A percentile compares a stretch with the other conserved stretches of the same genome.
phyloP scores from a whole-genome alignment of 2,888 invertebrate species.

The Heliconius hortense region DNA sequence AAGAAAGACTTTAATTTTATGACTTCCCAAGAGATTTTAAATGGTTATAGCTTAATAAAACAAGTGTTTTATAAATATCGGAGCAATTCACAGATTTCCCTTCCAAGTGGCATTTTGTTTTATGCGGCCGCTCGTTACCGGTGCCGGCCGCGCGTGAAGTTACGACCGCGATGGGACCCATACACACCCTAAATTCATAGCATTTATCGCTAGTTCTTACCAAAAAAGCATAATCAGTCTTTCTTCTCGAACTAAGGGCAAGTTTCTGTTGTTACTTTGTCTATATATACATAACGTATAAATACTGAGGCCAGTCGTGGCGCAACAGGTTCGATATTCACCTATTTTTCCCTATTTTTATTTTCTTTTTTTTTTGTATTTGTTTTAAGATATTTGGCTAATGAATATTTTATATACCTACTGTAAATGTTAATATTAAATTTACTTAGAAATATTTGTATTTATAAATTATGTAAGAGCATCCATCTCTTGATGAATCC shows the following conservation, averaged over 20 bases:
- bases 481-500: too few species aligned
- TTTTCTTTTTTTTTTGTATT: too few species aligned
- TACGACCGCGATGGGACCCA: slow-evolving; percentile 70
- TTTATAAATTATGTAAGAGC: too few species aligned
- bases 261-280: slow-evolving; percentile 7
- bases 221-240: slow-evolving; percentile 39
- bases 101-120: slow-evolving; percentile 79
- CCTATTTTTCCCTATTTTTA: too few species aligned
- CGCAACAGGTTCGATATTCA: too few species aligned
- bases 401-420: too few species aligned
- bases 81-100: slow-evolving; percentile 79
- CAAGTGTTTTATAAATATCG: slow-evolving; percentile 70
- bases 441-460: too few species aligned
- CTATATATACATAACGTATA: background rate
- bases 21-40: slow-evolving; percentile 20
- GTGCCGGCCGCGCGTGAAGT: slow-evolving; percentile 80
- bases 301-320: background rate
- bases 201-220: slow-evolving; percentile 39
- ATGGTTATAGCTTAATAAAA: slow-evolving; percentile 36
- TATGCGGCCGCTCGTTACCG: slow-evolving; percentile 80
- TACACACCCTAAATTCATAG: slow-evolving; percentile 39
- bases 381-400: too few species aligned
- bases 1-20: slow-evolving; percentile 7
- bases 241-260: slow-evolving; percentile 25
- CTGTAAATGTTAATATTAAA: too few species aligned